phyloP scores from a whole-genome alignment of 2,797 vertebrate species.

The Adrianichthys oophorus region DNA sequence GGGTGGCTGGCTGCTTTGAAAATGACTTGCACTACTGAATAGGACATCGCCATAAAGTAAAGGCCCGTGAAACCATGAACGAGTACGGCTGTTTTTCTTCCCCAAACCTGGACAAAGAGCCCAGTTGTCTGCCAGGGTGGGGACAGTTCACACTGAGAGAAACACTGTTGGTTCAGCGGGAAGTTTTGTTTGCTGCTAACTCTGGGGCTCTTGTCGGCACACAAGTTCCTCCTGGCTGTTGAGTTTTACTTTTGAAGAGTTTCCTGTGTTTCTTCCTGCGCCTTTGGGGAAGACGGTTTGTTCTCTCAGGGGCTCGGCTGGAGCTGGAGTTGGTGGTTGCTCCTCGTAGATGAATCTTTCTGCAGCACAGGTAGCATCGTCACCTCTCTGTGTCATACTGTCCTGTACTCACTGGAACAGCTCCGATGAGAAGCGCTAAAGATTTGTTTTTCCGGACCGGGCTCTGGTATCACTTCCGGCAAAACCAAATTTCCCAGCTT shows the following conservation, averaged over 20 bases:
- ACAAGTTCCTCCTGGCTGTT: conserved; percentile 45
- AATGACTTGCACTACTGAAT: conserved; percentile 95
- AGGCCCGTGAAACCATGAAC: conserved; percentile 85
- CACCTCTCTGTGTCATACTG: conserved; percentile 3
- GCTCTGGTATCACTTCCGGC: conserved; percentile 19
- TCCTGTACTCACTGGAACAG: conserved; percentile 16
- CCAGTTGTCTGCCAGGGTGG: conserved; percentile 56
- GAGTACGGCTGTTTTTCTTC: conserved; percentile 77
- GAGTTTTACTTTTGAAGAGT: conserved; percentile 57
- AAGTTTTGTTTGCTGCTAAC: conserved; percentile 29
- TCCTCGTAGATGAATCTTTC: conserved; percentile 3
- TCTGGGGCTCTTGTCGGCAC: conserved; percentile 39
- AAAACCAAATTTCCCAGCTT: conserved; percentile 22
- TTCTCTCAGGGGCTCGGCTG: conserved; percentile 29
- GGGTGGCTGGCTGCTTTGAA: conserved; percentile 95
- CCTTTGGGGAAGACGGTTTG: conserved; percentile 48
- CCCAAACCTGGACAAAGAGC: conserved; percentile 78
- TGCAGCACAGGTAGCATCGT: background rate
- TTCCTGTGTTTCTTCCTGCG: conserved; percentile 52
- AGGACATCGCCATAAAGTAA: conserved; percentile 90
- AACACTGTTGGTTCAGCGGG: conserved; percentile 65
- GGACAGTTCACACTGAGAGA: conserved; percentile 73
- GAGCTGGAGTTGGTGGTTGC: background rate
- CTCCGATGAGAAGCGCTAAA: conserved; percentile 10
- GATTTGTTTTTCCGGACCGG: conserved; percentile 32